A percentile compares a stretch with the other conserved stretches of the same genome.
Conservation (phyloP, 2,888 invertebrate genomes). For the Drosophila quasianomalipes region DNA sequence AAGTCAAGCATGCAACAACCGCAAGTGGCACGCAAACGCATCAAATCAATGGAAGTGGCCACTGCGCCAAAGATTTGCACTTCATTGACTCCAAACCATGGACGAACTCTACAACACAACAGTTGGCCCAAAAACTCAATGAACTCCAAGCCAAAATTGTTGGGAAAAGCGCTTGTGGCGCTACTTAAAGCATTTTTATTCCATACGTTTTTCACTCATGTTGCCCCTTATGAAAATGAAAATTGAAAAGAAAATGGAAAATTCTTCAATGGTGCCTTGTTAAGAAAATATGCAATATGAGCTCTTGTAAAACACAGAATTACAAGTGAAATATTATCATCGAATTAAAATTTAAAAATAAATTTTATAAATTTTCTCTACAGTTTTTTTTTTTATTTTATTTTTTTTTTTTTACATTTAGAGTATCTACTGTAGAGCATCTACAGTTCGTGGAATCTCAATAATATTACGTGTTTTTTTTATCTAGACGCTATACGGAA, state of each 20-base stretch:
- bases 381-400: background rate
- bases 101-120: conserved; percentile 18
- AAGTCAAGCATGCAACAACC: conserved; percentile 75
- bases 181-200: conserved; percentile 65
- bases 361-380: background rate
- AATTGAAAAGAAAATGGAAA: conserved; percentile 63
- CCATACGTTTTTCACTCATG: conserved; percentile 42
- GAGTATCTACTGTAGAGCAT: background rate
- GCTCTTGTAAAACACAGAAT: background rate
- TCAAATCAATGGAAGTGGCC: conserved; percentile 79
- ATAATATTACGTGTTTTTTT: background rate
- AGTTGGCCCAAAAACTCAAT: conserved; percentile 43
- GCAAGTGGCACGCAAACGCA: conserved; percentile 77
- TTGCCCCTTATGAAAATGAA: conserved; percentile 73
- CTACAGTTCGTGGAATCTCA: background rate
- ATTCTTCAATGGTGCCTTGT: conserved; percentile 27
- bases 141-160: conserved; percentile 34
- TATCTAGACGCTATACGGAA: conserved; percentile 23
- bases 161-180: conserved; percentile 35
- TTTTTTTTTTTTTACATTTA: background rate
- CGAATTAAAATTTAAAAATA: background rate
- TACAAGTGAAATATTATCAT: background rate
- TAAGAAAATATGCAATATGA: background rate
- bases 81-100: conserved; percentile 67
- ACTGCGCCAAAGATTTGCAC: conserved; percentile 70